phyloP scores from a whole-genome alignment of 2,888 invertebrate species.

The Drosophila subquinaria region DNA sequence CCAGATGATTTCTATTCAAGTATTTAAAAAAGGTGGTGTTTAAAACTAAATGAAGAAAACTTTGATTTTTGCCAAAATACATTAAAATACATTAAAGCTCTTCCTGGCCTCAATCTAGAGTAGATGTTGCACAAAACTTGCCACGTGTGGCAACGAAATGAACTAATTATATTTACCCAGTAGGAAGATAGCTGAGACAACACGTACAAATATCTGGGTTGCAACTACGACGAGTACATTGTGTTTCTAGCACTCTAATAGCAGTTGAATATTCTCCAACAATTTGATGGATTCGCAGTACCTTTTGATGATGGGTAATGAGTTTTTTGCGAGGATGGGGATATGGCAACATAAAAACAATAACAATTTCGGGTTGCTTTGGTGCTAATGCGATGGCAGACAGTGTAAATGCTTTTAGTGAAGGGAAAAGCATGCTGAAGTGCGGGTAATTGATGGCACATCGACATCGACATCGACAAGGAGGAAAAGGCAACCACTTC shows the following conservation, averaged over 20 bases:
- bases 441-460: constrained; percentile 73
- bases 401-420: constrained; percentile 73
- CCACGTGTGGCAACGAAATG: neutral
- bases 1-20: no score
- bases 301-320: neutral
- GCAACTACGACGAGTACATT: neutral
- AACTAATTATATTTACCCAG: constrained; percentile 19
- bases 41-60: no score
- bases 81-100: neutral
- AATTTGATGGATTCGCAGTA: constrained; percentile 11
- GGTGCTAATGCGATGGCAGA: constrained; percentile 57
- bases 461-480: neutral
- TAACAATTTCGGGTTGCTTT: constrained; percentile 57
- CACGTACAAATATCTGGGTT: neutral
- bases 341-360: constrained; percentile 41
- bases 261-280: constrained; percentile 8
- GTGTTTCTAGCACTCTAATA: neutral
- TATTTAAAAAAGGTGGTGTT: no score
- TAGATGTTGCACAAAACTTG: neutral
- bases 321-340: neutral
- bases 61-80: no score
- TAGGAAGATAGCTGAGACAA: constrained; percentile 2
- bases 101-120: neutral
- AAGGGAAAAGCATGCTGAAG: constrained; percentile 36
- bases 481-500: constrained; percentile 62